A percentile compares a stretch with the other conserved stretches of the same genome.
Conservation (phyloP, 2,888 invertebrate genomes). For the Temnothorax unifasciatus region DNA sequence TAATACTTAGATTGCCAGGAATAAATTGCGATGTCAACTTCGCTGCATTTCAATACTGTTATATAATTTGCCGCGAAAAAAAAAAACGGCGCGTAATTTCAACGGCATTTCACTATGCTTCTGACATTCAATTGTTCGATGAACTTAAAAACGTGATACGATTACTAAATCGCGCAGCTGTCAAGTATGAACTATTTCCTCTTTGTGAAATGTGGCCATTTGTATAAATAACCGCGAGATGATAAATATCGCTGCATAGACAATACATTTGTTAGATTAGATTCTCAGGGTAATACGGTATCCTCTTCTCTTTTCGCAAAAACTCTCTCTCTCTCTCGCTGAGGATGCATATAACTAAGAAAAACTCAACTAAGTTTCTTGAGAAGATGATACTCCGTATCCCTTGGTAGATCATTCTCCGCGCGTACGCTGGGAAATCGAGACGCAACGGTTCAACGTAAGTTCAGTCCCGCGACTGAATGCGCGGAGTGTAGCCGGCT, state of each 20-base stretch:
- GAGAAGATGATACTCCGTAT: slow-evolving; percentile 10
- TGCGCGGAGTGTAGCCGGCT: slow-evolving; percentile 33
- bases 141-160: neutral
- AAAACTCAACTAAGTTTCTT: slow-evolving; percentile 17
- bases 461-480: slow-evolving; percentile 43
- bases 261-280: neutral
- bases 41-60: slow-evolving; percentile 10
- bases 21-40: slow-evolving; percentile 47
- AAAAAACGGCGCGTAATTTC: slow-evolving; percentile 49
- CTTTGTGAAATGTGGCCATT: neutral
- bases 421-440: slow-evolving; percentile 47
- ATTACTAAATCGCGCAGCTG: neutral
- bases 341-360: neutral
- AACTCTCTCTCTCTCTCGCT: neutral
- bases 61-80: neutral
- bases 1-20: slow-evolving; percentile 52
- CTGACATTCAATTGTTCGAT: neutral
- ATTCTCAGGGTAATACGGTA: neutral
- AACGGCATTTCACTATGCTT: neutral
- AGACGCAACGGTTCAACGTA: slow-evolving; percentile 32
- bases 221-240: neutral
- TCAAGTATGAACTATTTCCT: neutral
- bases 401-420: slow-evolving; percentile 23
- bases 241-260: neutral
- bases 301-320: neutral